Evolutionary conservation across 2,113 vertebrate genomes (phyloP).

Genomic region (Corythaixoides concolor): DNA sequence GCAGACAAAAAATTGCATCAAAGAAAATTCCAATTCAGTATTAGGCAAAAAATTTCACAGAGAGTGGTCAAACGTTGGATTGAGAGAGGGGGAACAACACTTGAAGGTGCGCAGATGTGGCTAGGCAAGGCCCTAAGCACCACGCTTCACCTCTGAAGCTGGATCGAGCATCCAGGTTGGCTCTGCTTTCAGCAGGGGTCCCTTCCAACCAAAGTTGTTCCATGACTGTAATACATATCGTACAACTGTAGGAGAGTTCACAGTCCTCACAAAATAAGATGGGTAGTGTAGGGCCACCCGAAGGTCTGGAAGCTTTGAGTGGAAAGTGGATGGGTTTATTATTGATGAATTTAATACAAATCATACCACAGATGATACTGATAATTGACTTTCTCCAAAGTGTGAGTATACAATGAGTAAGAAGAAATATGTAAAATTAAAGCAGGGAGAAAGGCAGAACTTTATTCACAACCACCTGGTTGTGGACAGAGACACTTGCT

Average conservation of each 20-base stretch:
- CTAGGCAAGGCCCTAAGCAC: not conserved
- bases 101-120: not conserved
- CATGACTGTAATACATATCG: not conserved
- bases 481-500: not conserved
- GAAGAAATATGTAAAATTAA: not conserved
- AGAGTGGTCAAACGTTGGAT: not conserved
- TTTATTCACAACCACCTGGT: not conserved
- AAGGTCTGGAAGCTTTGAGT: not conserved
- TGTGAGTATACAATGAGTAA: fast-evolving
- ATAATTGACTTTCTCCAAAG: not conserved
- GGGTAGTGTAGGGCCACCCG: not conserved
- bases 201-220: not conserved
- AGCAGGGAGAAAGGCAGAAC: not conserved
- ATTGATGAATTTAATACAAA: not conserved
- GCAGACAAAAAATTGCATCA: not conserved
- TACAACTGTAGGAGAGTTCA: not conserved
- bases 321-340: not conserved
- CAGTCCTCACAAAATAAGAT: not conserved
- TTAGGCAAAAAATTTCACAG: not conserved
- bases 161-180: not conserved
- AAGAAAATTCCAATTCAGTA: not conserved
- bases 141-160: not conserved
- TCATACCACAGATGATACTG: not conserved
- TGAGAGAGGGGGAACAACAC: not conserved
- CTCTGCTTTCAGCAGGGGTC: not conserved